Conservation (phyloP, 2,797 vertebrate species). For the Trichosurus vulpecula region DNA sequence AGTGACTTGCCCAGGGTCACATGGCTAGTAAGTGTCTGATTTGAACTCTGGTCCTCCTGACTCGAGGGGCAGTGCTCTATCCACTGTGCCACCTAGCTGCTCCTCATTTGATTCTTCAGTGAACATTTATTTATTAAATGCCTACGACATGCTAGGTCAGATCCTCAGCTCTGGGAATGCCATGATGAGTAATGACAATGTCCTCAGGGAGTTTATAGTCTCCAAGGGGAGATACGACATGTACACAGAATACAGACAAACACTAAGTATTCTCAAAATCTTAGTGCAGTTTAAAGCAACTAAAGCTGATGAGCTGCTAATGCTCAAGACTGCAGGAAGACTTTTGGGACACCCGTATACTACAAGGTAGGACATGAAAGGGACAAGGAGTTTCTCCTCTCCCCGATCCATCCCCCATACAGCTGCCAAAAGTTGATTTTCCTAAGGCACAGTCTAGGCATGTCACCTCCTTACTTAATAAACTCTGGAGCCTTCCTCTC, state of each 20-base stretch:
- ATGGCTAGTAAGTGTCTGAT: too few relatives aligned
- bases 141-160: not conserved
- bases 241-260: not conserved
- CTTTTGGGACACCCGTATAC: not conserved
- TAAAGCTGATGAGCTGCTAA: not conserved
- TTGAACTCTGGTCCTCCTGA: too few relatives aligned
- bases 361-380: not conserved
- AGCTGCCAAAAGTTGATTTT: not conserved
- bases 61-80: too few relatives aligned
- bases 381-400: not conserved
- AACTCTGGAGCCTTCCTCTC: not conserved
- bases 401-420: not conserved
- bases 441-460: not conserved
- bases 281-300: not conserved
- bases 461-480: not conserved
- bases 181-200: not conserved
- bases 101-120: not conserved
- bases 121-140: not conserved
- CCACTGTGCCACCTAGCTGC: too few relatives aligned
- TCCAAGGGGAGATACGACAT: not conserved
- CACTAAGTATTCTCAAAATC: not conserved
- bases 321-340: not conserved
- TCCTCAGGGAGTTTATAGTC: not conserved
- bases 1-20: too few relatives aligned
- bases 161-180: not conserved